These are phyloP conservation scores for Sardina pilchardus DNA, from an alignment of 2,113 vertebrate genomes.

Conservation along the genomic window DNA sequence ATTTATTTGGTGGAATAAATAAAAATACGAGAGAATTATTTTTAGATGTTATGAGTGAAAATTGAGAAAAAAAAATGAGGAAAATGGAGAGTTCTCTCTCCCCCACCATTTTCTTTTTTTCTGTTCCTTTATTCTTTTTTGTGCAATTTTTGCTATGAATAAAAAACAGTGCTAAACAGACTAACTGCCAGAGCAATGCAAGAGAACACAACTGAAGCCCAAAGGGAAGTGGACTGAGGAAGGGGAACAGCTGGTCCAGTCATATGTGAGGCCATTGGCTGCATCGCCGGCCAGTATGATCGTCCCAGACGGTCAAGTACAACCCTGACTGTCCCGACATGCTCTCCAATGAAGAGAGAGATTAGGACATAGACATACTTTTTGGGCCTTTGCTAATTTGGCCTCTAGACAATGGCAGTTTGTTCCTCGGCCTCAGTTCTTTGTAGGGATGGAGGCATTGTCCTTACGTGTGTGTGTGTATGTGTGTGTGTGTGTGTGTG, in stretches of 20 bases:
- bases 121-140: slow-evolving; percentile 31
- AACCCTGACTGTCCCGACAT: not conserved
- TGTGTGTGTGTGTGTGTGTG: not conserved
- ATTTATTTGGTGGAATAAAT: slow-evolving; percentile 69
- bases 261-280: not conserved
- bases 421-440: not conserved
- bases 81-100: slow-evolving; percentile 26
- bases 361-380: not conserved
- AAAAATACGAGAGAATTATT: slow-evolving; percentile 65
- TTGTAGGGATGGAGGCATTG: not conserved
- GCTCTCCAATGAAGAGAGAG: not conserved
- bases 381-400: not conserved
- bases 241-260: not conserved
- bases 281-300: not conserved
- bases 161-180: slow-evolving; percentile 28
- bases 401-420: not conserved
- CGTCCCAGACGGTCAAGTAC: not conserved
- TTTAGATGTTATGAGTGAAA: slow-evolving; percentile 43
- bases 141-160: slow-evolving; percentile 42
- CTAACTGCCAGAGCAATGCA: slow-evolving; percentile 35
- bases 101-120: not conserved
- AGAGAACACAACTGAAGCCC: slow-evolving; percentile 5
- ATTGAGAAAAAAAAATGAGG: not conserved
- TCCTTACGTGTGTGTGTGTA: not conserved
- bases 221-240: not conserved